phyloP scores from a whole-genome alignment of 2,888 invertebrate species.

The Hyposoter didymator region DNA sequence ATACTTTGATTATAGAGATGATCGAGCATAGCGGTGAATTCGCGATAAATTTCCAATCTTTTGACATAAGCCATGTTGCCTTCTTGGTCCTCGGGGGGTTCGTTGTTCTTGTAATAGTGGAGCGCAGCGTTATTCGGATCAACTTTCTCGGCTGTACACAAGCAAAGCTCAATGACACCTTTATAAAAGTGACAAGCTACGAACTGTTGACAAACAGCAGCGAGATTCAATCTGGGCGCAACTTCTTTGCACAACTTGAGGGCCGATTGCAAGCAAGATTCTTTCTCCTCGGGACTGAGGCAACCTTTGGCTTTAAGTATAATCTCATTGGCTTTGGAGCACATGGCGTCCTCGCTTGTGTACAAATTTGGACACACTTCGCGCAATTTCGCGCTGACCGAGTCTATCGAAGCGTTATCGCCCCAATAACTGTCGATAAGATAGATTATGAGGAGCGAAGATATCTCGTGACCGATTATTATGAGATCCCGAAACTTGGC shows the following conservation, averaged over 20 bases:
- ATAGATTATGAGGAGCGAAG: slow-evolving; percentile 91
- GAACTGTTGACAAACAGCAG: slow-evolving; percentile 94
- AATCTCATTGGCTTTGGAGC: slow-evolving; percentile 97
- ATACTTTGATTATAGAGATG: slow-evolving; percentile 87
- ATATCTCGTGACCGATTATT: slow-evolving; percentile 91
- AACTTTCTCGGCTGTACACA: slow-evolving; percentile 93
- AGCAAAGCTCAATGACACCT: slow-evolving; percentile 95
- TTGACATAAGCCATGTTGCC: slow-evolving; percentile 91
- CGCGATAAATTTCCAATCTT: slow-evolving; percentile 95
- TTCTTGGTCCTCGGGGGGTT: slow-evolving; percentile 93
- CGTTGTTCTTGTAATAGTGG: slow-evolving; percentile 94
- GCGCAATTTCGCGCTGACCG: slow-evolving; percentile 94
- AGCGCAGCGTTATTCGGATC: slow-evolving; percentile 95
- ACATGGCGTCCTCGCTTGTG: slow-evolving; percentile 97
- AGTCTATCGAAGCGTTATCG: slow-evolving; percentile 97
- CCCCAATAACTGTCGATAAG: slow-evolving; percentile 96
- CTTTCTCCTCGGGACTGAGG: slow-evolving; percentile 90
- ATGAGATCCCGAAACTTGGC: slow-evolving; percentile 90
- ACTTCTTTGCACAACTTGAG: slow-evolving; percentile 95
- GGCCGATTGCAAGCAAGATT: slow-evolving; percentile 91
- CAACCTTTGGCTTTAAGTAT: slow-evolving; percentile 92
- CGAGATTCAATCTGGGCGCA: slow-evolving; percentile 93
- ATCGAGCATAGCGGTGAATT: slow-evolving; percentile 92
- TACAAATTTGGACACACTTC: slow-evolving; percentile 97
- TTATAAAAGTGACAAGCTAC: slow-evolving; percentile 92